These are phyloP conservation scores for Megalops cyprinoides DNA, from an alignment of 2,797 vertebrate genomes.

Conservation along the genomic window DNA sequence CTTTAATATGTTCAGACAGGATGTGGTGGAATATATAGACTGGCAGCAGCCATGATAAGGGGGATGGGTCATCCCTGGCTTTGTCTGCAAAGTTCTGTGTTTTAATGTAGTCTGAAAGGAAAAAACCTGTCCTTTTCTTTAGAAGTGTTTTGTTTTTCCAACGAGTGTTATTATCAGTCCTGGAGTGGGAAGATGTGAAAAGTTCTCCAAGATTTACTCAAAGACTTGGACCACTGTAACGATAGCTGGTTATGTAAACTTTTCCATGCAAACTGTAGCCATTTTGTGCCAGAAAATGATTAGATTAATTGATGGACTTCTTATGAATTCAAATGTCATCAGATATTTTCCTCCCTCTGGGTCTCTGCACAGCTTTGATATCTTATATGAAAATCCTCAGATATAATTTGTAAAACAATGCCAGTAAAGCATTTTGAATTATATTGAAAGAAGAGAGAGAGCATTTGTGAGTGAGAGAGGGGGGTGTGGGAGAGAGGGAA, in stretches of 20 bases:
- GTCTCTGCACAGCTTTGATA: neutral
- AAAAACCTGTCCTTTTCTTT: neutral
- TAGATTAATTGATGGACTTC: no score
- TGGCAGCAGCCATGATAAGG: neutral
- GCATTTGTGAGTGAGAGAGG: no score
- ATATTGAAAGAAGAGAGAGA: neutral
- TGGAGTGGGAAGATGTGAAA: neutral
- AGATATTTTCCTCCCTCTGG: slow-evolving; percentile 6
- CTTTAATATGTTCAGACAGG: neutral
- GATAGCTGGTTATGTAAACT: neutral
- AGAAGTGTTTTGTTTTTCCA: neutral
- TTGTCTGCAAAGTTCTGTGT: neutral
- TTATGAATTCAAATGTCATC: neutral
- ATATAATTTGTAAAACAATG: neutral
- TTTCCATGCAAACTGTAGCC: neutral
- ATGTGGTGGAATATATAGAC: neutral
- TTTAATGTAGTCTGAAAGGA: neutral
- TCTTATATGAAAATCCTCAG: neutral
- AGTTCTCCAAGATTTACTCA: neutral
- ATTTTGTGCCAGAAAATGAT: slow-evolving; percentile 6
- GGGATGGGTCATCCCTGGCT: neutral
- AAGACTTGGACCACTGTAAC: no score
- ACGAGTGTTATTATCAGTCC: neutral
- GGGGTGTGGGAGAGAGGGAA: neutral
- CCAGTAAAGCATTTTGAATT: neutral